Conservation (phyloP, 2,888 invertebrate species). For the Fragum whitleyi region DNA sequence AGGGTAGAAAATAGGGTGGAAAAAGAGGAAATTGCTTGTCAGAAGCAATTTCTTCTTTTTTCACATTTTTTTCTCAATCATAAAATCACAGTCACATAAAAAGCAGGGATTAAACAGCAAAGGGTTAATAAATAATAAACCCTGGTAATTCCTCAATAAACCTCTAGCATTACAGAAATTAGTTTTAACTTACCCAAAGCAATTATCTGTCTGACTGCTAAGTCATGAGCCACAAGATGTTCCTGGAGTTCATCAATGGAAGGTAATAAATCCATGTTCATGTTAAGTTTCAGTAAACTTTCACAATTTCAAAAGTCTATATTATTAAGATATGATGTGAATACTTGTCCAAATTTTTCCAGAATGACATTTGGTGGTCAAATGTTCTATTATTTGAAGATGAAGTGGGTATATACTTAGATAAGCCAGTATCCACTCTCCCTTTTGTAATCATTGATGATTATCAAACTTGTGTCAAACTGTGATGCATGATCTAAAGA, state of each 20-base stretch:
- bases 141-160: not conserved
- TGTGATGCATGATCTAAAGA: conserved; percentile 13
- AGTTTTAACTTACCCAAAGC: conserved; percentile 55
- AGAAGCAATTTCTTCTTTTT: conserved; percentile 2
- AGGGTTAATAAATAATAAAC: not conserved
- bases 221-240: conserved; percentile 55
- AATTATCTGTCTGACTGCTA: conserved; percentile 57
- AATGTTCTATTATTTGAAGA: not conserved
- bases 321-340: not conserved
- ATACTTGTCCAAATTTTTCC: not conserved
- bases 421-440: conserved; percentile 28
- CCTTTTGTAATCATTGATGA: conserved; percentile 5
- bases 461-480: conserved; percentile 25
- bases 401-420: not conserved
- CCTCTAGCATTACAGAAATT: too few species aligned
- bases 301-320: not conserved
- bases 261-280: conserved; percentile 57
- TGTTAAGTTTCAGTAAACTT: not conserved
- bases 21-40: conserved; percentile 1
- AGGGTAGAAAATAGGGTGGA: too few species aligned
- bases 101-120: not conserved
- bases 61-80: not conserved
- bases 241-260: conserved; percentile 52
- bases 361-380: not conserved
- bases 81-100: not conserved